Base-by-base conservation (phyloP, 64 coral and sea anemone genomes). In the Porites lutea region DNA sequence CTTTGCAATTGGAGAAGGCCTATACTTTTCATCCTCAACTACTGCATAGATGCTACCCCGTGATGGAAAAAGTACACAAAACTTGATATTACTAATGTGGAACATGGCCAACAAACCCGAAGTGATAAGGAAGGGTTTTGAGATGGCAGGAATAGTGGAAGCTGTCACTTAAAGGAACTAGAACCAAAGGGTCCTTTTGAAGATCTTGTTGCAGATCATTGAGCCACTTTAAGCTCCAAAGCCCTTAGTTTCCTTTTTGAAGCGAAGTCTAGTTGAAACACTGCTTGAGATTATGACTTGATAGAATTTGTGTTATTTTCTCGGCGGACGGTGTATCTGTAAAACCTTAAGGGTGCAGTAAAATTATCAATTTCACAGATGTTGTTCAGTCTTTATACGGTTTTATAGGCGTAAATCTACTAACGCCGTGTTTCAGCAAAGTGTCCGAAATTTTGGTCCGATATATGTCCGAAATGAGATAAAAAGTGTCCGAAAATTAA, bases 91-190 rank as follows among this genome's bases (percentile, higher is more conserved):
- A n/a, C n/a, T n/a, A n/a, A n/a, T n/a, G n/a, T n/a, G n/a, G n/a
- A n/a, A n/a, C n/a, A n/a, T n/a, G n/a, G n/a, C n/a, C n/a, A n/a
- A 60, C 49, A 83, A 89, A 70, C 55, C 87, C 2, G 73, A 89
- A 77, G 20, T 89, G 71, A 63, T 77, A 21, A 89, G 73, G 72
- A 23, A 75, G 70, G 68, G 62, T 86, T 86, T 86, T 71, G 83
- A 86, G 83, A 68, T 86, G 83, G 83, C 83, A 86, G 83, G 65
- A 65, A 86, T 71, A 65, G 83, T 86, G 83, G 83, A 86, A 10
- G 62, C 83, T 86, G 83, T 71, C 67, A 72, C 65, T 73, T n/a
- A n/a, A 87, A 72, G 27, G 84, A 52, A 87, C 63, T 87, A 14
- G 68, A 87, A 87, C 84, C 44, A 47, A 65, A 87, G 12, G 84